These are phyloP conservation scores for Bellardia bayeri DNA, from an alignment of 2,888 invertebrate species.

Conservation along the genomic window DNA sequence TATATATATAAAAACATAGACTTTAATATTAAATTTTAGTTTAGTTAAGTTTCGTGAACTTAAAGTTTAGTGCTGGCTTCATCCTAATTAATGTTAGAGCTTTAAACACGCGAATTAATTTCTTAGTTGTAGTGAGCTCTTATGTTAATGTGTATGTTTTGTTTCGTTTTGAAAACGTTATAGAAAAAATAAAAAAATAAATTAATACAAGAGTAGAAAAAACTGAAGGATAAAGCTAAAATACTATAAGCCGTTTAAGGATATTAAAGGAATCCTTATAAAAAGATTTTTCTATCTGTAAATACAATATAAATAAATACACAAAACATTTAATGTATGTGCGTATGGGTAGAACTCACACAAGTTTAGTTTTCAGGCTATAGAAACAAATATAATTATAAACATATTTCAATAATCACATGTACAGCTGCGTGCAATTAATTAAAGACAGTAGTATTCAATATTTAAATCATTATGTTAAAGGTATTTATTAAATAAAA, in stretches of 20 bases:
- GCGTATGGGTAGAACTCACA: background rate
- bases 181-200: background rate
- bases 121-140: background rate
- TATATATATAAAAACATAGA: too few species aligned
- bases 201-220: background rate
- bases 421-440: too few species aligned
- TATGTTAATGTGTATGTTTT: background rate
- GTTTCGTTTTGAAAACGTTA: background rate
- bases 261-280: slow-evolving; percentile 42
- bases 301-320: slow-evolving; percentile 13
- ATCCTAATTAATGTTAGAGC: background rate
- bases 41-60: too few species aligned
- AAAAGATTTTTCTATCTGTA: background rate
- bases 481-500: too few species aligned
- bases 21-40: too few species aligned
- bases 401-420: slow-evolving; percentile 9
- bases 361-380: background rate
- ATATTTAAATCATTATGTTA: too few species aligned
- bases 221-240: slow-evolving; percentile 18
- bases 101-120: slow-evolving; percentile 57
- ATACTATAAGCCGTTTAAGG: slow-evolving; percentile 46
- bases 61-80: too few species aligned
- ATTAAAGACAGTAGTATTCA: too few species aligned
- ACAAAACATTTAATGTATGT: background rate
- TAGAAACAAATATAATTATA: slow-evolving; percentile 15